phyloP scores from a whole-genome alignment of 2,797 vertebrate species.

The Heliangelus exortis region DNA sequence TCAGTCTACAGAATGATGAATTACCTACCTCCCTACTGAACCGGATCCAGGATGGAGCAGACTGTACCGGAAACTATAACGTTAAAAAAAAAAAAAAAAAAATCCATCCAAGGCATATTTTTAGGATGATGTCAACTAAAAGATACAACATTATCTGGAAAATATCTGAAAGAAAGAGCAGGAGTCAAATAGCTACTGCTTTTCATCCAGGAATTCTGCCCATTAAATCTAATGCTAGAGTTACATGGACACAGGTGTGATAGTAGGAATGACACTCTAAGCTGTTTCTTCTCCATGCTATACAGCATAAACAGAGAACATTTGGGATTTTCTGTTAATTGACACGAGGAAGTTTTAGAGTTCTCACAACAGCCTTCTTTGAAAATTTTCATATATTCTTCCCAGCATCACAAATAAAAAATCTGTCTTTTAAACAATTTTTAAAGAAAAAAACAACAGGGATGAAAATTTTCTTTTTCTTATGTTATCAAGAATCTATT shows the following conservation, averaged over 20 bases:
- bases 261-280: not conserved
- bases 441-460: not conserved
- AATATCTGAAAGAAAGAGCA: not conserved
- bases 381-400: not conserved
- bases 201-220: not conserved
- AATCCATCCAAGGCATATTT: not conserved
- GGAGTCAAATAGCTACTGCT: not conserved
- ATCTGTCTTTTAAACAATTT: not conserved
- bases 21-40: not conserved
- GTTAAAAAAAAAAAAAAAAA: not conserved
- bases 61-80: slow-evolving; percentile 21
- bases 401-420: not conserved
- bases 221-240: not conserved
- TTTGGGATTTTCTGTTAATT: not conserved
- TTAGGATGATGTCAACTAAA: not conserved
- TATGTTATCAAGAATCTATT: not conserved
- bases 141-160: not conserved
- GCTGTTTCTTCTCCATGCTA: not conserved
- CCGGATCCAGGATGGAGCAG: slow-evolving; percentile 6
- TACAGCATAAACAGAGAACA: not conserved
- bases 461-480: not conserved
- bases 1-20: slow-evolving; percentile 17
- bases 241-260: not conserved
- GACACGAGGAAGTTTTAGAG: not conserved
- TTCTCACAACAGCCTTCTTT: not conserved